A percentile compares a stretch with the other conserved stretches of the same genome.
These are phyloP conservation scores for Phaedon cochleariae DNA, from an alignment of 2,888 invertebrate genomes.

Conservation along the genomic window DNA sequence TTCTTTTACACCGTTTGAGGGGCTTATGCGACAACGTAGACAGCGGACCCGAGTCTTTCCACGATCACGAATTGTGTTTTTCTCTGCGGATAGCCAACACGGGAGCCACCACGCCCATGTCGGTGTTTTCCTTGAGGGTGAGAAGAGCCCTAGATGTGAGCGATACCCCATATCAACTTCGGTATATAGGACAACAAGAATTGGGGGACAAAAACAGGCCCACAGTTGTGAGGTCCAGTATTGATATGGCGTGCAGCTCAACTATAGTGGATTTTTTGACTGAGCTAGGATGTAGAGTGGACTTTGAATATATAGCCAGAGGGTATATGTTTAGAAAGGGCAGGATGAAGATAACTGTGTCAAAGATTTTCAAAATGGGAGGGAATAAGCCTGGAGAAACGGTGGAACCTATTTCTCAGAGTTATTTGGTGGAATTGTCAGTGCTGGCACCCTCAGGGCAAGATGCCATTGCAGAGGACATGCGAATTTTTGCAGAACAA, in stretches of 20 bases:
- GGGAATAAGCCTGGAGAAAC: slow-evolving; percentile 73
- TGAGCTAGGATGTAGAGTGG: slow-evolving; percentile 89
- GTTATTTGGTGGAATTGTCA: slow-evolving; percentile 93
- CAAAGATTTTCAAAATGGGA: slow-evolving; percentile 84
- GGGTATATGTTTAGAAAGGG: slow-evolving; percentile 96
- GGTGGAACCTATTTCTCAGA: slow-evolving; percentile 87
- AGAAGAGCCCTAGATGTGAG: slow-evolving; percentile 83
- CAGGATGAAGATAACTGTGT: slow-evolving; percentile 95
- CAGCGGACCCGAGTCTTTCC: slow-evolving; percentile 88
- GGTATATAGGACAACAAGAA: slow-evolving; percentile 93
- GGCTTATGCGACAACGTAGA: slow-evolving; percentile 95
- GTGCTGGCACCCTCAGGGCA: slow-evolving; percentile 90
- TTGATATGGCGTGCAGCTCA: slow-evolving; percentile 91
- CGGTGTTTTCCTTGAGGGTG: slow-evolving; percentile 75
- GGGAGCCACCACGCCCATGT: slow-evolving; percentile 53
- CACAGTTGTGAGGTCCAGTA: slow-evolving; percentile 89
- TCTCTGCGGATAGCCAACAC: slow-evolving; percentile 75
- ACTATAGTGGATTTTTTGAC: slow-evolving; percentile 91
- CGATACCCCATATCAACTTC: slow-evolving; percentile 87
- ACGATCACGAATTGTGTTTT: slow-evolving; percentile 93
- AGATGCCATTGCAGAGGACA: slow-evolving; percentile 95
- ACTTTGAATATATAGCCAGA: slow-evolving; percentile 93
- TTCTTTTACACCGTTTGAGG: slow-evolving; percentile 85
- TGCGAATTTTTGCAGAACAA: slow-evolving; percentile 94
- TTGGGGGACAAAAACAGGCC: slow-evolving; percentile 88